Percentiles rank a stretch among this genome's conserved stretches.
Evolutionary conservation across 2,888 invertebrate genomes (phyloP).

Genomic region (Schrankia costaestrigalis): DNA sequence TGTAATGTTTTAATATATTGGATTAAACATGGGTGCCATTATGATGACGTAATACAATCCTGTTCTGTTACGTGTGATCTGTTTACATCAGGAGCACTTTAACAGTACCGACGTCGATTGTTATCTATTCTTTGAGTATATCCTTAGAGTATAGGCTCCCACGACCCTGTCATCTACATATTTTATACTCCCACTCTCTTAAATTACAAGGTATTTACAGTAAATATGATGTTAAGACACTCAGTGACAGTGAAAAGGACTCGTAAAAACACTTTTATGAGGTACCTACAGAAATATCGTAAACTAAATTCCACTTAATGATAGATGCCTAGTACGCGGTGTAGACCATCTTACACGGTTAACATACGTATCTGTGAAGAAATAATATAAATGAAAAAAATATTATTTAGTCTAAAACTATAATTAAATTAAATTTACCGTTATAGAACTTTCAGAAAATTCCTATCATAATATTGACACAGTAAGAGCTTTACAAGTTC

Average conservation of each 20-base stretch:
- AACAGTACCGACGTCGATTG: constrained; percentile 21
- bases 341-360: no score
- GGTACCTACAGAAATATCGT: constrained; percentile 21
- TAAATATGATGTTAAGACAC: constrained; percentile 18
- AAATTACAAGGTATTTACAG: constrained; percentile 25
- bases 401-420: no score
- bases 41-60: constrained; percentile 5
- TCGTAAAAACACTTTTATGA: constrained; percentile 31
- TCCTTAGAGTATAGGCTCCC: no score
- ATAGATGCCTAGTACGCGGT: constrained; percentile 16
- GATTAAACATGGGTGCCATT: not conserved
- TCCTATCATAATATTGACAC: no score
- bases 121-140: constrained; percentile 20
- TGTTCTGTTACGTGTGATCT: constrained; percentile 6
- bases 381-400: no score
- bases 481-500: no score
- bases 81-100: constrained; percentile 16
- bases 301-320: constrained; percentile 24
- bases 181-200: constrained; percentile 20
- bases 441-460: no score
- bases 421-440: no score
- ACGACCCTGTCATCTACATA: constrained; percentile 15
- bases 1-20: not conserved
- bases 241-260: constrained; percentile 21
- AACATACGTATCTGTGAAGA: no score